phyloP scores from a whole-genome alignment of 2,888 invertebrate genomes.

The Rhyacophila evoluta region DNA sequence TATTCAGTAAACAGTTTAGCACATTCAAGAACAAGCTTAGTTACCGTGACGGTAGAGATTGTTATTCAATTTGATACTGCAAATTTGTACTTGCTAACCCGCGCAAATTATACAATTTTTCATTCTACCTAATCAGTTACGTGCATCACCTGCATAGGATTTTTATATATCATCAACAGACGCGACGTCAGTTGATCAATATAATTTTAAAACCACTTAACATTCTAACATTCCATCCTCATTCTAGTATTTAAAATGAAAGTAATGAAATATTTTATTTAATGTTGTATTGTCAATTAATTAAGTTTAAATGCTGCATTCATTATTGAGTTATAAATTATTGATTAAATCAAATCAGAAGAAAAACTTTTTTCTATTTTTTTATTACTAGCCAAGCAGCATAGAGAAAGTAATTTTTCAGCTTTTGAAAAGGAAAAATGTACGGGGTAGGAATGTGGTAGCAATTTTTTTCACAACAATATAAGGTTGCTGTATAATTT shows the following conservation, averaged over 20 bases:
- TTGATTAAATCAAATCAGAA: background rate
- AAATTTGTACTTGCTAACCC: background rate
- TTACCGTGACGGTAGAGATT: background rate
- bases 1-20: background rate
- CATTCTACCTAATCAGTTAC: background rate
- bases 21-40: background rate
- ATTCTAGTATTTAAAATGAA: background rate
- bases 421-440: conserved; percentile 34
- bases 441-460: conserved; percentile 24
- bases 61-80: background rate
- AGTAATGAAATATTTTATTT: conserved; percentile 1
- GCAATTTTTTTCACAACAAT: background rate
- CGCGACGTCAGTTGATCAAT: background rate
- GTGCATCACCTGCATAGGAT: background rate
- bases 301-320: background rate
- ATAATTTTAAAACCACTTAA: conserved; percentile 11
- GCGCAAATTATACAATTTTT: background rate
- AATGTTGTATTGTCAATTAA: background rate
- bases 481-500: background rate
- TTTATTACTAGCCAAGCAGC: conserved; percentile 30
- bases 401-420: conserved; percentile 29
- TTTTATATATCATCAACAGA: background rate
- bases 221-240: conserved; percentile 15
- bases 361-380: background rate
- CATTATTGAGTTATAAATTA: background rate